These are phyloP conservation scores for Chaenogobius annularis DNA, from an alignment of 2,113 vertebrate species.

Conservation along the genomic window DNA sequence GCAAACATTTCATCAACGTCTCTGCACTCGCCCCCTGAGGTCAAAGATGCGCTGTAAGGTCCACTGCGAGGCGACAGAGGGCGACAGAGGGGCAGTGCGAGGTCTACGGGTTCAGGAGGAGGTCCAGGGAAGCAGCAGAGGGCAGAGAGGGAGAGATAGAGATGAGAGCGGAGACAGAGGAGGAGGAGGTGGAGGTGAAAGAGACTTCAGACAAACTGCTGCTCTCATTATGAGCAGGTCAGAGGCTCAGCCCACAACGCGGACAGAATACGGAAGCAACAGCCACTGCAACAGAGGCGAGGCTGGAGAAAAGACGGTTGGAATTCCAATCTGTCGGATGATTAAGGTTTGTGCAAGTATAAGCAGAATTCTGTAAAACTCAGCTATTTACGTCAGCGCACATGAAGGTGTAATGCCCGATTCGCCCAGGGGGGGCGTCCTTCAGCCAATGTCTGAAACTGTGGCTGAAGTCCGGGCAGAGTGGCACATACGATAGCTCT, in stretches of 20 bases:
- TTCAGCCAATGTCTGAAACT: too few relatives aligned
- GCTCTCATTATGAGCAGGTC: conserved; percentile 23
- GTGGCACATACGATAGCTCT: too few relatives aligned
- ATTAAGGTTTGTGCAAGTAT: neutral
- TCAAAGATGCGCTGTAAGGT: conserved; percentile 36
- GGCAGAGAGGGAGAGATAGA: neutral
- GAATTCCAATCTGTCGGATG: neutral
- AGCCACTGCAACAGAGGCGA: neutral
- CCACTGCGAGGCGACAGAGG: conserved; percentile 13
- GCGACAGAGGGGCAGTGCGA: neutral
- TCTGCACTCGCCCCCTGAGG: conserved; percentile 25
- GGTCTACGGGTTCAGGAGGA: neutral
- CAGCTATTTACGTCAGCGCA: too few relatives aligned
- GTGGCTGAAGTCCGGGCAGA: too few relatives aligned
- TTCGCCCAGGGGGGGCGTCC: too few relatives aligned
- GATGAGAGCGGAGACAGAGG: neutral
- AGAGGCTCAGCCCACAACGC: neutral
- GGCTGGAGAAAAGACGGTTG: neutral
- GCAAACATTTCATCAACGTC: conserved; percentile 18
- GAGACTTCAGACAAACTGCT: conserved; percentile 29
- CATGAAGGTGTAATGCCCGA: too few relatives aligned
- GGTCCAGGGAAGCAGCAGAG: neutral
- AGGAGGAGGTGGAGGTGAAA: too few relatives aligned
- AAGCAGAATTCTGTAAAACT: neutral
- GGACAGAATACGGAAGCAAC: neutral